Conservation (phyloP, 2,113 vertebrate species). For the Anseranas semipalmata region DNA sequence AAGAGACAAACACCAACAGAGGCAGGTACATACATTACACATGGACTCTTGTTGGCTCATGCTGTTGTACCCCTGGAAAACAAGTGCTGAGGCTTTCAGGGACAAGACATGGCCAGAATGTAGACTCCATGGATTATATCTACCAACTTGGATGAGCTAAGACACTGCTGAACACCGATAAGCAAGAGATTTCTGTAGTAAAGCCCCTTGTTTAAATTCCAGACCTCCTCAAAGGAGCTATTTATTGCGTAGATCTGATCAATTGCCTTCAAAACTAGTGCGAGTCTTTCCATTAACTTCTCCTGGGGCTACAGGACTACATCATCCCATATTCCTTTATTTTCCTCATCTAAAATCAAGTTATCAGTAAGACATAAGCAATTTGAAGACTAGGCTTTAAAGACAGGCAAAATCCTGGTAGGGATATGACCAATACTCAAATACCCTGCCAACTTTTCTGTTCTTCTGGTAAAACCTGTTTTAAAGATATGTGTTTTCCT, state of each 20-base stretch:
- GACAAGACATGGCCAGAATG: not conserved
- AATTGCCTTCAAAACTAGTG: not conserved
- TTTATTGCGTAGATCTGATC: not conserved
- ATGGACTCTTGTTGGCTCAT: not conserved
- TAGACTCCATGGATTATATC: not conserved
- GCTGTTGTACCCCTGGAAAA: not conserved
- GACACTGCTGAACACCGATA: not conserved
- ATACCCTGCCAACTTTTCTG: accelerated
- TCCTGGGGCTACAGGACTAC: not conserved
- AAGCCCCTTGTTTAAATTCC: not conserved
- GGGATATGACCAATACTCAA: not conserved
- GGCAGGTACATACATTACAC: not conserved
- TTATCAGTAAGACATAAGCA: not conserved
- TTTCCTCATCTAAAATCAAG: not conserved
- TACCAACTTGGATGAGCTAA: not conserved
- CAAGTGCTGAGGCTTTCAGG: not conserved
- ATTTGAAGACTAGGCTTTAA: not conserved
- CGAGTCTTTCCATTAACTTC: not conserved
- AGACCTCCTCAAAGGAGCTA: not conserved
- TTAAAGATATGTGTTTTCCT: not conserved
- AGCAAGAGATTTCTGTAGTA: not conserved
- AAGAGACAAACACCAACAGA: not conserved
- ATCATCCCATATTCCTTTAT: not conserved
- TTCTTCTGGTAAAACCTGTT: not conserved
- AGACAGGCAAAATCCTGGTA: not conserved